These are phyloP conservation scores for Garrulus glandarius DNA, from an alignment of 2,797 vertebrate species.

Conservation along the genomic window DNA sequence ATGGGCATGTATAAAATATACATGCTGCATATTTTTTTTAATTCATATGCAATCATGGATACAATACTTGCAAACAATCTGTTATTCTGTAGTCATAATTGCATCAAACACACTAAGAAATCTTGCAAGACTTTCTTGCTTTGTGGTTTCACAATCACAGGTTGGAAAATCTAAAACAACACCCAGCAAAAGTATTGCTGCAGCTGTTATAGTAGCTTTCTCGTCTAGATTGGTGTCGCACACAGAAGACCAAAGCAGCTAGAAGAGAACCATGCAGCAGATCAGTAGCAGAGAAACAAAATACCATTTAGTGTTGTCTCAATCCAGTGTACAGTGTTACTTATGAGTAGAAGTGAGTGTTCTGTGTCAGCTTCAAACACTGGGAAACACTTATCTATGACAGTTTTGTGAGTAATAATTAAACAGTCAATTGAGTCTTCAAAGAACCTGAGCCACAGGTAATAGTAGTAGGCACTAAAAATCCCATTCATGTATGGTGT, in stretches of 20 bases:
- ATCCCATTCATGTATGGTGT: not conserved
- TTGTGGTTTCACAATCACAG: not conserved
- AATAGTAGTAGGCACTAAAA: not conserved
- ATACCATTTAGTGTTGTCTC: fast-evolving
- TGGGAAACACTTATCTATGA: not conserved
- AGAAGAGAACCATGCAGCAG: not conserved
- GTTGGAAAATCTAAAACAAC: not conserved
- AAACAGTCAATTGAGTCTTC: not conserved
- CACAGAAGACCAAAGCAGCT: not conserved
- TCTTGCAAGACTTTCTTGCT: not conserved
- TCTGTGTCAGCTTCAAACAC: not conserved
- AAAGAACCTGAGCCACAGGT: not conserved
- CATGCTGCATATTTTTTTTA: not conserved
- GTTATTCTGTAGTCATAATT: not conserved
- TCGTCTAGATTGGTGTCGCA: not conserved
- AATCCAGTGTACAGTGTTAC: not conserved
- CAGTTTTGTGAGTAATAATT: not conserved
- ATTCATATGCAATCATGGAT: fast-evolving
- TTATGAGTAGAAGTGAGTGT: not conserved
- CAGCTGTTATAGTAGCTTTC: not conserved
- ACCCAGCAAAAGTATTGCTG: not conserved
- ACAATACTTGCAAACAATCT: not conserved
- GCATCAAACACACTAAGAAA: not conserved
- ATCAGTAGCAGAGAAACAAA: not conserved
- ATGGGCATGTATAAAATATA: not conserved